These are phyloP conservation scores for Microtus pennsylvanicus DNA, from an alignment of 2,113 vertebrate species.

Conservation along the genomic window DNA sequence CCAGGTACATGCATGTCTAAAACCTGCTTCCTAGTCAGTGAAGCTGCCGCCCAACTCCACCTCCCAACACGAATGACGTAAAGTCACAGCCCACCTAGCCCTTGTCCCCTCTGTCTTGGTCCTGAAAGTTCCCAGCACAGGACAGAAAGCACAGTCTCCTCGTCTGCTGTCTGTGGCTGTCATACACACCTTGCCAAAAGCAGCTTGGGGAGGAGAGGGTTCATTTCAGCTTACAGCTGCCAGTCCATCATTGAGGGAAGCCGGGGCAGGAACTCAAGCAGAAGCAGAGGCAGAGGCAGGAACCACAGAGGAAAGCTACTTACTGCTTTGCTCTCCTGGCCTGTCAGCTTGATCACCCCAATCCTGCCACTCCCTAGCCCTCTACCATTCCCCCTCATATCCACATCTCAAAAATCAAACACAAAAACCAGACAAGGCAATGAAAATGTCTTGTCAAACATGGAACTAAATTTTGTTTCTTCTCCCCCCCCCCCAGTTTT, in stretches of 20 bases:
- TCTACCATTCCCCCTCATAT: too few species aligned
- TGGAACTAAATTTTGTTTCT: not conserved
- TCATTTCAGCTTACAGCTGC: not conserved
- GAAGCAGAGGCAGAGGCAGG: not conserved
- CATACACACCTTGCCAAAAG: not conserved
- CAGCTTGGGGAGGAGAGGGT: not conserved
- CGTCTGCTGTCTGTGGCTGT: too few species aligned
- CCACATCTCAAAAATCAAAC: not conserved
- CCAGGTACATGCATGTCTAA: accelerated
- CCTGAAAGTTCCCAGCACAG: too few species aligned
- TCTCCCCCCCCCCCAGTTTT: not conserved
- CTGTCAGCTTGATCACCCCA: not conserved
- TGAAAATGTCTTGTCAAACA: not conserved
- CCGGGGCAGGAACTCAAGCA: not conserved
- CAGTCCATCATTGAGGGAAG: not conserved
- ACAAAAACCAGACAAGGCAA: not conserved
- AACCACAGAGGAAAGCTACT: not conserved
- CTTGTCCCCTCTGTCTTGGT: not conserved
- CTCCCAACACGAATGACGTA: accelerated
- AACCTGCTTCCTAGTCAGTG: not conserved
- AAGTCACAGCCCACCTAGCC: not conserved
- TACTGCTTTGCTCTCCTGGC: not conserved
- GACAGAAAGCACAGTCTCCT: not conserved
- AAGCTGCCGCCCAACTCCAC: not conserved
- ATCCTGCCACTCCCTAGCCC: not conserved